Conservation (phyloP, 2,888 invertebrate species). For the Acanthopleura granulata region DNA sequence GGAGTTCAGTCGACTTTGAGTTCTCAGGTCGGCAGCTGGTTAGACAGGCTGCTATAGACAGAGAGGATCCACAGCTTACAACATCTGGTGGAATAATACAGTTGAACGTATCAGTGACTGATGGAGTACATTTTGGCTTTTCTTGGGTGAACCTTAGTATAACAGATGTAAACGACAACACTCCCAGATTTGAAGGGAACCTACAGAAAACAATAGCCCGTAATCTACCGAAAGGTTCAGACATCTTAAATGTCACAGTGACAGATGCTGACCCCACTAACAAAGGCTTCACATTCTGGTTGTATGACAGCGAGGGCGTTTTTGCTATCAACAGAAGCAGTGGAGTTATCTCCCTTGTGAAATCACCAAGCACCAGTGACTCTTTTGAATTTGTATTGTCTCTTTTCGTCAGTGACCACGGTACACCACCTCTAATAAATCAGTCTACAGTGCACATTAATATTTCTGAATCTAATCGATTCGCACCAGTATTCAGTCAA, state of each 20-base stretch:
- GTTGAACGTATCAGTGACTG: background rate
- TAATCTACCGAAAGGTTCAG: background rate
- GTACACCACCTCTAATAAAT: background rate
- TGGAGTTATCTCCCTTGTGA: slow-evolving; percentile 19
- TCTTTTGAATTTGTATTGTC: background rate
- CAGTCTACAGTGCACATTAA: background rate
- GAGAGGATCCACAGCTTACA: background rate
- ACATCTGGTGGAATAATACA: background rate
- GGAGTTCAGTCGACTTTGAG: background rate
- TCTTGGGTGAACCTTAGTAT: background rate
- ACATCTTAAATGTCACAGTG: background rate
- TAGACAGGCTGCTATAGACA: background rate
- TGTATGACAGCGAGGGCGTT: slow-evolving; percentile 20
- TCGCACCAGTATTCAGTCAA: background rate
- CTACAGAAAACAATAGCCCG: background rate
- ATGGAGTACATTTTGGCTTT: background rate
- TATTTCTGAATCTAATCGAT: background rate
- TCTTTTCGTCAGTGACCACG: background rate
- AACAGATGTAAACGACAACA: background rate
- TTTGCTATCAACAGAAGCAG: slow-evolving; percentile 29
- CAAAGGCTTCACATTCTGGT: slow-evolving; percentile 31
- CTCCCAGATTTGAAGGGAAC: background rate
- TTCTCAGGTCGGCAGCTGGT: background rate
- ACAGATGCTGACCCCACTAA: background rate
- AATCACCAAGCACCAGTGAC: background rate